Percentiles rank a stretch among this genome's conserved stretches.
phyloP scores from a whole-genome alignment of 2,113 vertebrate species.

The Columba janthina region DNA sequence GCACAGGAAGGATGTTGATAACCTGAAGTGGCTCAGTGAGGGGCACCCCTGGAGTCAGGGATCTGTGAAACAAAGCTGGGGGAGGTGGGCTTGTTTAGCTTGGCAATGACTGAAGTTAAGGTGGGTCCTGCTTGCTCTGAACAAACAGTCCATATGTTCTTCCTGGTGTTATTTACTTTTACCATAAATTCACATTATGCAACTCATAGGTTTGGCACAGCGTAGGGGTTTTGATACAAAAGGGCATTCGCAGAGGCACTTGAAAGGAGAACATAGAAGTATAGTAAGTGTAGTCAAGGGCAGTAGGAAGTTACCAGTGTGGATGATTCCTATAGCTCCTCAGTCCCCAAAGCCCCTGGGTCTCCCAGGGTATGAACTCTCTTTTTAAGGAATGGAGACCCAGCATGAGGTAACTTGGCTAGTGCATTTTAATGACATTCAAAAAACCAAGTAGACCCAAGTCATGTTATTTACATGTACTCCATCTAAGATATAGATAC shows the following conservation, averaged over 20 bases:
- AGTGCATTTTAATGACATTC: neutral
- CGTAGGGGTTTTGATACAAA: neutral
- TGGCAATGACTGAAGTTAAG: neutral
- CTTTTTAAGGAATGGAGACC: neutral
- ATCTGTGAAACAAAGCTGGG: neutral
- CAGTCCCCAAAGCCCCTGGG: neutral
- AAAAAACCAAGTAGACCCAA: neutral
- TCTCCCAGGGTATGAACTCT: neutral
- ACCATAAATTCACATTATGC: neutral
- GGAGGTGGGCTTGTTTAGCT: neutral
- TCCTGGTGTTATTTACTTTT: neutral
- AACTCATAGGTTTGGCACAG: neutral
- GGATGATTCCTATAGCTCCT: neutral
- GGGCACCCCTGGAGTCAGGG: too few species aligned
- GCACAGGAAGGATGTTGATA: neutral
- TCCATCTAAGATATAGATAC: neutral
- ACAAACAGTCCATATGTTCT: neutral
- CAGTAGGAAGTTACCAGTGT: neutral
- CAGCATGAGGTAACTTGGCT: neutral
- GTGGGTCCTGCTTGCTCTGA: neutral
- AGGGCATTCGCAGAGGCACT: neutral
- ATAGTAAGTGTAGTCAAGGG: neutral
- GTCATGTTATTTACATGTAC: neutral
- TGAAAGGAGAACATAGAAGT: neutral
- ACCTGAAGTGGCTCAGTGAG: neutral